Conservation (phyloP, 2,888 invertebrate species). For the Caenorhabditis angaria region DNA sequence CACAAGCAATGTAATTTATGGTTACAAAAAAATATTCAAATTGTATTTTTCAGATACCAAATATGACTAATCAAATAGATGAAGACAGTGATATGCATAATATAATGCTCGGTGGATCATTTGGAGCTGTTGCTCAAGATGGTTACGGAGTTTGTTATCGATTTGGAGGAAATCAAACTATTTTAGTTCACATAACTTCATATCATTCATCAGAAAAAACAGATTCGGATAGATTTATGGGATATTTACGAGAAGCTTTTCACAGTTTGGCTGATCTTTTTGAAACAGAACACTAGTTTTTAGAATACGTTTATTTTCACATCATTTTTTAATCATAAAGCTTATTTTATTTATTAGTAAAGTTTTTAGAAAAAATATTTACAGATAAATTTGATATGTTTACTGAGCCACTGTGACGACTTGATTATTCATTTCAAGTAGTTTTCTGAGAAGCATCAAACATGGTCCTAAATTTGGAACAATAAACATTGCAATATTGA, state of each 20-base stretch:
- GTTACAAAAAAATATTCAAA: too few species aligned
- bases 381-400: too few species aligned
- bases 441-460: slow-evolving; percentile 28
- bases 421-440: slow-evolving; percentile 20
- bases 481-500: slow-evolving; percentile 36
- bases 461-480: slow-evolving; percentile 32
- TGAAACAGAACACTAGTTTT: too few species aligned
- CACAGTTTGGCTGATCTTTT: slow-evolving; percentile 37
- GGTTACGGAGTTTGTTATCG: slow-evolving; percentile 67
- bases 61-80: slow-evolving; percentile 59
- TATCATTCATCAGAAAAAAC: slow-evolving; percentile 60
- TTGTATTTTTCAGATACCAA: slow-evolving; percentile 52
- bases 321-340: too few species aligned
- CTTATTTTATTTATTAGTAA: too few species aligned
- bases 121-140: slow-evolving; percentile 61
- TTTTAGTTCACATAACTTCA: slow-evolving; percentile 58
- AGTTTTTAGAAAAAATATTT: too few species aligned
- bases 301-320: too few species aligned
- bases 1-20: slow-evolving; percentile 76
- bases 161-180: slow-evolving; percentile 64
- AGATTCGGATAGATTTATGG: slow-evolving; percentile 55
- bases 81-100: slow-evolving; percentile 50
- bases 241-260: slow-evolving; percentile 47
- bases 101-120: slow-evolving; percentile 60
- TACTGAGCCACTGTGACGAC: too few species aligned